Evolutionary conservation across 2,113 vertebrate species (phyloP).

Genomic region (Cyphomyrus discorhynchus): DNA sequence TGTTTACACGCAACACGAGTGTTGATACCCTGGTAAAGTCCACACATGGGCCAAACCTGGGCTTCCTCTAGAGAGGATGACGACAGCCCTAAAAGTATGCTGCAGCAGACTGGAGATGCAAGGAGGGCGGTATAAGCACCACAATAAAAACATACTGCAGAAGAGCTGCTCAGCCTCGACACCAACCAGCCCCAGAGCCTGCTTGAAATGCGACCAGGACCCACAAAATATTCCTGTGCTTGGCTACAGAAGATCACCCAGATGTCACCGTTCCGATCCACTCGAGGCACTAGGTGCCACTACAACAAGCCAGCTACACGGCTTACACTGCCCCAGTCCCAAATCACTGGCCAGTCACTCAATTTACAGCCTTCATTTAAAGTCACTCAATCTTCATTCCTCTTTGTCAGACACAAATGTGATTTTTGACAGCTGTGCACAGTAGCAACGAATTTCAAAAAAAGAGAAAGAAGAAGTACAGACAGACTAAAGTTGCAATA

Average conservation of each 20-base stretch:
- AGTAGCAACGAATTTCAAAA: not conserved
- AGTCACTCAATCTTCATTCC: not conserved
- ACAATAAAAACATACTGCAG: not conserved
- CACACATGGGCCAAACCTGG: constrained; percentile 26
- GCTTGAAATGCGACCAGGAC: not conserved
- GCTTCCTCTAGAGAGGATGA: constrained; percentile 16
- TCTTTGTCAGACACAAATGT: too few relatives aligned
- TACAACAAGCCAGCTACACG: not conserved
- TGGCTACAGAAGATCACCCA: not conserved
- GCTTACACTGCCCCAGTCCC: not conserved
- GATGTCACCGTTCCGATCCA: not conserved
- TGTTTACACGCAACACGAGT: not conserved
- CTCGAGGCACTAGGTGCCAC: not conserved
- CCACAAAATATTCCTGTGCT: not conserved
- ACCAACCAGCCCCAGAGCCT: not conserved
- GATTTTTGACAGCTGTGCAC: not conserved
- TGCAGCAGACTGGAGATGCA: not conserved
- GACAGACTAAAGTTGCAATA: not conserved
- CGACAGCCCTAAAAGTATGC: not conserved
- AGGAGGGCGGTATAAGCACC: not conserved
- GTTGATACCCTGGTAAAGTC: constrained; percentile 44
- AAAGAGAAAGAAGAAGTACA: not conserved
- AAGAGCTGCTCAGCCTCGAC: not conserved
- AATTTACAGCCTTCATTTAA: not conserved
- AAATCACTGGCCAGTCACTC: not conserved